Evolutionary conservation across 2,888 invertebrate species (phyloP), one percentile per base, ranked within the genome.

Genomic region (Lacanobia oleracea): DNA sequence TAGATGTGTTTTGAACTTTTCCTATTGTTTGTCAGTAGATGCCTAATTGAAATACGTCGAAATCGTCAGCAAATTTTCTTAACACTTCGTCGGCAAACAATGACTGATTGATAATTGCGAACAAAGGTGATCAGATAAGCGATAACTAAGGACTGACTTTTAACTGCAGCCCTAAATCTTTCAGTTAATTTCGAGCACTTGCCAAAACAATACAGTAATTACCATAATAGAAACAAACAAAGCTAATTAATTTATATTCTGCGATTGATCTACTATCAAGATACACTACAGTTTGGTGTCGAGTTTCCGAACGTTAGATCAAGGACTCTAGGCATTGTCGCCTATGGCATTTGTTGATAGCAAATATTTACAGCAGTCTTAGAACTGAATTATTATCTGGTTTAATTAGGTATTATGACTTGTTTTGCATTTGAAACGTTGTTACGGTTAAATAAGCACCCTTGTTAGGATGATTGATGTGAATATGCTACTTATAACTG

Each of bases 181-280:
- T 67, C 73, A 73, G 56, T 16, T 48, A 60, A 69, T 59, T 68
- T 75, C 51, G 40, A 79, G 48, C 54, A 74, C 68, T 61, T 79
- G 48, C 79, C 64, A 56, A 72, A 78, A 79, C 79, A 79, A 75
- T 74, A 68, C 79, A 63, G 51, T 61, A 68, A 79, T 79, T 77
- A 77, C 16, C 77, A 77, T 77, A 77, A 84, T 85, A 76, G 72
- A 84, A 84, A 84, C 84, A 84, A 84, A 85, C 85, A 84, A 64
- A 72, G 70, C 70, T 81, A 85, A 85, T 84, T 79, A 83, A 84
- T 85, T 73, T 75, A 82, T 79, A 82, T 71, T 72, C 68, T 10
- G 77, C 73, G 70, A 77, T 83, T 57, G 81, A 83, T 83, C 77
- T 69, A 67, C 54, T 79, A 75, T 76, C 83, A 67, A 73, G 85